Evolutionary conservation across 30 jellyfish, hydroid and myxozoan genomes (phyloP), one percentile per base, ranked within the genome.

Genomic region (Pseudorhiza aurosa): DNA sequence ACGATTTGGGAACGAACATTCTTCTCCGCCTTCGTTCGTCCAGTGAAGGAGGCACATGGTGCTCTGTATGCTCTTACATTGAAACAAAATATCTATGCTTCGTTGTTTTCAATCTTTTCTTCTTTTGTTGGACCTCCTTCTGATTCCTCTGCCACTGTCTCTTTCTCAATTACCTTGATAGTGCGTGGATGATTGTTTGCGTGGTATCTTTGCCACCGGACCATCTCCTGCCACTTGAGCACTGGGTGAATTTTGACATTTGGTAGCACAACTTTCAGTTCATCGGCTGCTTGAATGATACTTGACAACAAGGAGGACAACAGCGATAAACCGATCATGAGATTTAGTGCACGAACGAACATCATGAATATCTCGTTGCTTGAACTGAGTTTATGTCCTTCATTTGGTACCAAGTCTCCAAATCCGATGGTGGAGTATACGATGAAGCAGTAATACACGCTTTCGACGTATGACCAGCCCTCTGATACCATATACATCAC

Each of bases 321-420:
- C 33, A 84, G 49, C 7, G 88, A 84, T 24, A 84, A 75, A 65
- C 95, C 95, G 12, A 72, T 63, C 29, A 84, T 58, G 11, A 84
- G 62, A 47, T 84, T 84, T 24, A 84, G 27, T 9, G 88, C 95
- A 29, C 88, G 45, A 30, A 84, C 84, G 37, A 84, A 72, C 95
- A 84, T 84, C 95, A 84, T 84, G 31, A 65, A 75, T 6, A 84
- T 74, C 17, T 72, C 95, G 32, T 71, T 72, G 10, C 51, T 45
- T 12, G 72, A n/a, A 24, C 78, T 75, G 21, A 64, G 63, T 46
- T 72, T 43, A 35, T 84, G 95, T 36, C 95, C 95, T 40, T 84
- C 95, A 45, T 64, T 74, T 28, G 95, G 95, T 28, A 84, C 95
- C 76, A 84, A 71, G 51, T 84, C 95, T 59, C 95, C 95, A 36